These are phyloP conservation scores for Drosophila lini DNA, from an alignment of 1,140 invertebrate genomes.

Conservation along the genomic window DNA sequence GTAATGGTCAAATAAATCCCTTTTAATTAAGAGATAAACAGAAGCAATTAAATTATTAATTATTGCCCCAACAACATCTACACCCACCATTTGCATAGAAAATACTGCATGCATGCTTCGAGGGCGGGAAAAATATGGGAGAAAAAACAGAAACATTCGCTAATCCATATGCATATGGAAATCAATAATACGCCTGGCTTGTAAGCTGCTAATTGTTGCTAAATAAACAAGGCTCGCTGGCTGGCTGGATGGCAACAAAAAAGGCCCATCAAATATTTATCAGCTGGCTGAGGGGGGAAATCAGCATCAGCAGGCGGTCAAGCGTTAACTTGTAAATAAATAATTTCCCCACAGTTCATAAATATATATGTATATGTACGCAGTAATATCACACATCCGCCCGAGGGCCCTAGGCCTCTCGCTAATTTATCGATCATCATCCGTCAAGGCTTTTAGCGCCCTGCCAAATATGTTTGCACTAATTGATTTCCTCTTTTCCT, in stretches of 20 bases:
- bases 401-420: slow-evolving; percentile 5
- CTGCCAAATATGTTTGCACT: slow-evolving; percentile 67
- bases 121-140: slow-evolving; percentile 15
- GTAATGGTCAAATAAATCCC: slow-evolving; percentile 78
- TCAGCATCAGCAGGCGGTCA: slow-evolving; percentile 43
- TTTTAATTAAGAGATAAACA: slow-evolving; percentile 84
- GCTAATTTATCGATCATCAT: slow-evolving; percentile 71
- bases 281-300: slow-evolving; percentile 11
- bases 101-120: slow-evolving; percentile 49
- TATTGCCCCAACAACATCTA: slow-evolving; percentile 47
- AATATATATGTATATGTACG: slow-evolving; percentile 8
- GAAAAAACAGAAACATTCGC: slow-evolving; percentile 11
- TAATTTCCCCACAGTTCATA: slow-evolving; percentile 38
- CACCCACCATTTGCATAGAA: slow-evolving; percentile 46
- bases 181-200: slow-evolving; percentile 67
- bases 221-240: slow-evolving; percentile 54
- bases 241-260: slow-evolving; percentile 27
- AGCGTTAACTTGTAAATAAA: slow-evolving; percentile 54
- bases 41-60: slow-evolving; percentile 84
- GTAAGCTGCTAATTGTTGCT: slow-evolving; percentile 78
- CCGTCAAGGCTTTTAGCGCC: slow-evolving; percentile 51
- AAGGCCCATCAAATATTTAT: slow-evolving; percentile 61
- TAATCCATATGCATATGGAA: slow-evolving; percentile 53
- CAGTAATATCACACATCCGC: slow-evolving; percentile 19
- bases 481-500: slow-evolving; percentile 69